phyloP scores from a whole-genome alignment of 2,797 vertebrate genomes.

The Lacerta agilis region DNA sequence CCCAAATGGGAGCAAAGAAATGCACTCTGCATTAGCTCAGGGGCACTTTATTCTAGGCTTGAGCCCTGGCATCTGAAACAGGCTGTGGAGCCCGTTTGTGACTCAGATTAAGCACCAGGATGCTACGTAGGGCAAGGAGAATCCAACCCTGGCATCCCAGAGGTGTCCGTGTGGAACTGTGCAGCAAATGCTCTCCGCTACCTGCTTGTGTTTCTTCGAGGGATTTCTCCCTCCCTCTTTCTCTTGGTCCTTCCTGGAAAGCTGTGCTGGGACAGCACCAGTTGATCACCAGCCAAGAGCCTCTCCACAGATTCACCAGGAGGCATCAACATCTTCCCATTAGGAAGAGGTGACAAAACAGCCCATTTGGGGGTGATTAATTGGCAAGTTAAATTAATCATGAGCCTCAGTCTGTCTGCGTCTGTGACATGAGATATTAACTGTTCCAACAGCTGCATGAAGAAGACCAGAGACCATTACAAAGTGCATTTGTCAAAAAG shows the following conservation, averaged over 20 bases:
- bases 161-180: not conserved
- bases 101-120: not conserved
- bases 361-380: constrained; percentile 72
- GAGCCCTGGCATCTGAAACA: not conserved
- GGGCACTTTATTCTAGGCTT: not conserved
- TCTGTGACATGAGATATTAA: constrained; percentile 71
- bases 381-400: constrained; percentile 71
- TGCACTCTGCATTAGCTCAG: not conserved
- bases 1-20: not conserved
- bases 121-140: not conserved
- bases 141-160: not conserved
- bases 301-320: constrained; percentile 51
- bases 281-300: not conserved
- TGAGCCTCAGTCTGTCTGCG: constrained; percentile 50
- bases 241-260: not conserved
- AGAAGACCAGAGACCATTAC: constrained; percentile 75
- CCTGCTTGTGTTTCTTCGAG: too few species aligned
- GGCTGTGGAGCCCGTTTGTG: not conserved
- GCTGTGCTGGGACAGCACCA: not conserved
- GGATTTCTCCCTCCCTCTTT: not conserved
- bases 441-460: constrained; percentile 69
- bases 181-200: not conserved
- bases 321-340: constrained; percentile 69
- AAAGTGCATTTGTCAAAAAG: constrained; percentile 74
- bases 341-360: constrained; percentile 73